Base-by-base conservation (phyloP, 2,888 invertebrate species). In the Drosophila trichaetosa region DNA sequence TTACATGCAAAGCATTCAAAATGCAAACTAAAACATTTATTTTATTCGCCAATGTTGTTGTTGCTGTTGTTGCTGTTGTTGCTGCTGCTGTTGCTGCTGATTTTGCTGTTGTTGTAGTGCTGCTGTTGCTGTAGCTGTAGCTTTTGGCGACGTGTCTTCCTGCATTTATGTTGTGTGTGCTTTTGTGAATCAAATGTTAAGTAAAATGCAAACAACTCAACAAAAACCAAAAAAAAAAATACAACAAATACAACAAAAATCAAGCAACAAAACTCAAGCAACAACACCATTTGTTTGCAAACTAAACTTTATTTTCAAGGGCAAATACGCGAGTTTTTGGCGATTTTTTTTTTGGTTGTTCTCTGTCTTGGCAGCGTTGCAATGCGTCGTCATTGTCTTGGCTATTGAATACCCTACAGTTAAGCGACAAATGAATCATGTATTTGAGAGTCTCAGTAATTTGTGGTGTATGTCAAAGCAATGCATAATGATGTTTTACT, bases 1-100 rank as follows among this genome's bases (percentile, higher is more conserved):
- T 91, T 91, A 91, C 90, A 90, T 91, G 90, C 89, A 89, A 88
- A 87, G 86, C 88, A 87, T 87, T 90, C 87, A 67, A 76, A 90
- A 90, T 89, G 84, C 87, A 87, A 89, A 89, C 87, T 89, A 77
- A 88, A 88, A 90, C 87, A 90, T 88, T 87, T 83, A 83, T 88
- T 82, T 76, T 79, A 78, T 90, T 79, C 79, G 59, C 73, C 68
- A 49, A 63, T 66, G 18, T 24, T 49, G 53, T n/a, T 58, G 34
- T n/a, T 57, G 31, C n/a, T 61, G 40, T 10, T 48, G 48, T 0
- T 60, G 56, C 0, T n/a, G 18, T 2, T 13, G 34, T 0, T 40
- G n/a, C 0, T 36, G 36, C 0, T 40, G 42, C 3, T 11, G n/a
- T 11, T 57, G 42, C 1, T 64, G 59, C 59, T 51, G 68, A 61